phyloP scores from a whole-genome alignment of 1,140 invertebrate genomes.

The Tetraneura akinire region DNA sequence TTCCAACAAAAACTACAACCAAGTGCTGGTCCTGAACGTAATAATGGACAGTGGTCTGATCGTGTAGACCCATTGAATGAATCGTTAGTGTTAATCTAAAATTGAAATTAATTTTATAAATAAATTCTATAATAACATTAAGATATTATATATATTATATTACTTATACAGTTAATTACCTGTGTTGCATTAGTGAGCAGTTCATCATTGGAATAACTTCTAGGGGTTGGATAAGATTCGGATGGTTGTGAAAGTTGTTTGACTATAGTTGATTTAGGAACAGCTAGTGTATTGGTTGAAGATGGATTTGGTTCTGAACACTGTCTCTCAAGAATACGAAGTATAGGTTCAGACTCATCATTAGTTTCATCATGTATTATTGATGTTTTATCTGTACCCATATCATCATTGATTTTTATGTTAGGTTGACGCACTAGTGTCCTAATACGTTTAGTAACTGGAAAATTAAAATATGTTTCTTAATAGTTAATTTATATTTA shows the following conservation, averaged over 20 bases:
- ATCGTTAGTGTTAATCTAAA: constrained; percentile 14
- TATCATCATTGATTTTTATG: constrained; percentile 42
- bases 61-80: constrained; percentile 54
- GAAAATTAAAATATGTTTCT: constrained; percentile 37
- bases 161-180: neutral
- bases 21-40: constrained; percentile 76
- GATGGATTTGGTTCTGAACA: constrained; percentile 57
- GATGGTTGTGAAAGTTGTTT: constrained; percentile 67
- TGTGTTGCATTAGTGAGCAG: neutral
- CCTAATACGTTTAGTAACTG: constrained; percentile 63
- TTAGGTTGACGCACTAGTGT: constrained; percentile 56
- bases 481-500: neutral
- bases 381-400: neutral
- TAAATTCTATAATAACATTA: neutral
- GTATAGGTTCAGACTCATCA: constrained; percentile 61
- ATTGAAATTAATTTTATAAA: constrained; percentile 2
- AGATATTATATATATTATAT: neutral
- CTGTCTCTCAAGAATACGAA: constrained; percentile 48
- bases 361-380: neutral
- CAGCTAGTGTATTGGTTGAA: constrained; percentile 64
- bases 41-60: constrained; percentile 73
- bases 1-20: constrained; percentile 89
- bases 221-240: constrained; percentile 58
- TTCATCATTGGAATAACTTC: constrained; percentile 51
- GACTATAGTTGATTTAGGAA: constrained; percentile 64